A percentile compares a stretch with the other conserved stretches of the same genome.
phyloP scores from a whole-genome alignment of 2,888 invertebrate species.

The Cecidostiba fungosa region DNA sequence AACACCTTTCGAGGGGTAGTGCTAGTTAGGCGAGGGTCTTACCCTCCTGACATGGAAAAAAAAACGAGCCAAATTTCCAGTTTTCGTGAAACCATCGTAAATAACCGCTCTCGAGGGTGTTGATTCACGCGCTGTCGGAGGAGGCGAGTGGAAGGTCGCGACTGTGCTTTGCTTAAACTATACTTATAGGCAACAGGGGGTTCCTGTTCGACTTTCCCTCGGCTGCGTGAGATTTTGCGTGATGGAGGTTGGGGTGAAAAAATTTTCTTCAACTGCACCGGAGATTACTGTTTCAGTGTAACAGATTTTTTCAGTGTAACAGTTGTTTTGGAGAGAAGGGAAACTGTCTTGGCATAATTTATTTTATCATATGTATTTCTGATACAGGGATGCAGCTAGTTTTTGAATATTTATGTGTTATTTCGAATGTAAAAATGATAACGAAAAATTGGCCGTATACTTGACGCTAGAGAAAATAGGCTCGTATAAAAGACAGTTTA shows the following conservation, averaged over 20 bases:
- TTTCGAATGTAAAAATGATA: no score
- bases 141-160: slow-evolving; percentile 24
- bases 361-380: not conserved
- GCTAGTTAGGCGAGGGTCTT: slow-evolving; percentile 9
- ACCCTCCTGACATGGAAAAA: slow-evolving; percentile 21
- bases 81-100: slow-evolving; percentile 58
- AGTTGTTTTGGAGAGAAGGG: not conserved
- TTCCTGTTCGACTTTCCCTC: slow-evolving; percentile 28
- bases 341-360: not conserved
- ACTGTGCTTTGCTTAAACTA: not conserved
- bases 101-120: slow-evolving; percentile 57
- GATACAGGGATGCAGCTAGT: no score
- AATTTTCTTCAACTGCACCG: not conserved
- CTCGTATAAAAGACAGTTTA: no score
- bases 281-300: not conserved
- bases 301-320: not conserved
- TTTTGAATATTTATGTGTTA: no score
- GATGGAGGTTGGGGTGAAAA: no score
- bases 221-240: not conserved
- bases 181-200: not conserved
- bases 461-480: no score
- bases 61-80: slow-evolving; percentile 32
- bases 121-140: slow-evolving; percentile 31
- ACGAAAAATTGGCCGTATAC: no score
- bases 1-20: slow-evolving; percentile 43